These are phyloP conservation scores for Heteromurus nitidus DNA, from an alignment of 2,888 invertebrate genomes.

Conservation along the genomic window DNA sequence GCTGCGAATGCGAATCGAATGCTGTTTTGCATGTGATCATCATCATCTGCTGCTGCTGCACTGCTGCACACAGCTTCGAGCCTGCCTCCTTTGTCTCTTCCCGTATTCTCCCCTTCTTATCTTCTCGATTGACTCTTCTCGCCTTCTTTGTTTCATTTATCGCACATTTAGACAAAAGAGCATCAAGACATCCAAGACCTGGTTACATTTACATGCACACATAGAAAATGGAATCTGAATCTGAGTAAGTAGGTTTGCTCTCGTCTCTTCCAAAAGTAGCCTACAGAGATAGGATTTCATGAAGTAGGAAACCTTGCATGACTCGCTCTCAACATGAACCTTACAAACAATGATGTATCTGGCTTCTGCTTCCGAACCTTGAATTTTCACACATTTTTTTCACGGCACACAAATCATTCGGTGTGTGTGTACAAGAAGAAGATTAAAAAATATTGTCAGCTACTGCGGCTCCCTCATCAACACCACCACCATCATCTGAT, in stretches of 20 bases:
- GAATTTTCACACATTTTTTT: no score
- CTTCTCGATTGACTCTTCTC: constrained; percentile 36
- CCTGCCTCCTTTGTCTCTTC: constrained; percentile 19
- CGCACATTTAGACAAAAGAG: constrained; percentile 26
- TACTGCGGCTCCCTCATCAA: no score
- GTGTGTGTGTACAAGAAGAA: not conserved
- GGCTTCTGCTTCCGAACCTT: no score
- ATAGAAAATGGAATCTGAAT: constrained; percentile 23
- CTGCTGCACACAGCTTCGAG: not conserved
- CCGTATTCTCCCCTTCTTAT: constrained; percentile 38
- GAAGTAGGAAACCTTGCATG: not conserved
- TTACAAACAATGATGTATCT: no score
- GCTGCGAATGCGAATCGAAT: no score
- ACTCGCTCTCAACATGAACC: no score
- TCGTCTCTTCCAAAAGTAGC: not conserved
- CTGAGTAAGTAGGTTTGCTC: constrained; percentile 9
- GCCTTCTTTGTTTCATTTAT: constrained; percentile 45
- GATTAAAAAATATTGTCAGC: not conserved
- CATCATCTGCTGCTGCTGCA: no score
- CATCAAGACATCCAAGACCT: constrained; percentile 32
- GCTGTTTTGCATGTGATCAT: no score
- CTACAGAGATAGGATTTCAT: not conserved
- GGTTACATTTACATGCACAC: constrained; percentile 18
- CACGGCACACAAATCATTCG: constrained; percentile 6
- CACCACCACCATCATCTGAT: constrained; percentile 3